A percentile compares a stretch with the other conserved stretches of the same genome.
These are phyloP conservation scores for Acrocephalus arundinaceus DNA, from an alignment of 2,113 vertebrate genomes.

Conservation along the genomic window DNA sequence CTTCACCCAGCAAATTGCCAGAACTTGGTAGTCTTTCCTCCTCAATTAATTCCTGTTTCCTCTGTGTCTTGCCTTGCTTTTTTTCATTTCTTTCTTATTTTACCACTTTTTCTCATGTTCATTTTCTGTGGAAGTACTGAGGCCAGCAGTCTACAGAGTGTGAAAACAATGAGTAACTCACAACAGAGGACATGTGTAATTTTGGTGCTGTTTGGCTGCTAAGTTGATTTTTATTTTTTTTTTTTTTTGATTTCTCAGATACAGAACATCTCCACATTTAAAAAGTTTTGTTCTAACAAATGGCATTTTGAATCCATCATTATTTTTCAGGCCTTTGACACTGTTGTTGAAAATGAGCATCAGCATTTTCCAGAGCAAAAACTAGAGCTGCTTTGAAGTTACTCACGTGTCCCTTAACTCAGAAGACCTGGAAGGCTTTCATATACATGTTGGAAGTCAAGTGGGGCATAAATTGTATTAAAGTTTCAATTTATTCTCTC, in stretches of 20 bases:
- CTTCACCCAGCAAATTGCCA: background rate
- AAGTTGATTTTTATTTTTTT: background rate
- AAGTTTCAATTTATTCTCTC: background rate
- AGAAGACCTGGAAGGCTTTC: background rate
- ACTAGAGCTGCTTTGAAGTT: constrained; percentile 13
- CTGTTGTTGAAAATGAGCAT: background rate
- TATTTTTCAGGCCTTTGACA: constrained; percentile 45
- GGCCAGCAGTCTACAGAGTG: background rate
- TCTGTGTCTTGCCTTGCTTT: background rate
- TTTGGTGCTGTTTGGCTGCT: background rate
- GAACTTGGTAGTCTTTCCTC: background rate
- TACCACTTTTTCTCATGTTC: background rate
- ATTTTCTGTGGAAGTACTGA: background rate
- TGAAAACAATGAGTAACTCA: background rate
- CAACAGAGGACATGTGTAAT: background rate
- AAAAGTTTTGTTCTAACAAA: constrained; percentile 39
- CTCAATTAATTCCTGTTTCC: background rate
- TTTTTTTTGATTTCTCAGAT: constrained; percentile 40
- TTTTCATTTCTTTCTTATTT: background rate
- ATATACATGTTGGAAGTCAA: background rate
- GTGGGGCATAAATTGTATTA: background rate
- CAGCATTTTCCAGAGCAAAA: background rate
- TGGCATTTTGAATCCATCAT: constrained; percentile 25
- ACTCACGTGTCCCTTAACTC: background rate
- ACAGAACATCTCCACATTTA: background rate